Evolutionary conservation across 1,140 invertebrate genomes (phyloP).

Genomic region (Teleogryllus occipitalis): DNA sequence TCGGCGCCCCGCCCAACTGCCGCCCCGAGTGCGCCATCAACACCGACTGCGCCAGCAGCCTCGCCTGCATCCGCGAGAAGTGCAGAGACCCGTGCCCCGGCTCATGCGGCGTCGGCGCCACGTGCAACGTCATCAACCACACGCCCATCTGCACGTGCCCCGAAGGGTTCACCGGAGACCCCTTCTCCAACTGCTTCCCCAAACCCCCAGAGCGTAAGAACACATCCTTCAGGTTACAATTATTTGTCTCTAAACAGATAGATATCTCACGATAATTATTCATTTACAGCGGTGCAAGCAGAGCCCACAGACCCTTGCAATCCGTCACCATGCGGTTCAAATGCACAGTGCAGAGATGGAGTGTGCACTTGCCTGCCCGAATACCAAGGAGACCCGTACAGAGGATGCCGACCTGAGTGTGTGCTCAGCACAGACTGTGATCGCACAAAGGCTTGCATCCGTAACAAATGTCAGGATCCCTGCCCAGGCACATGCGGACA

Average conservation of each 20-base stretch:
- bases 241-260: not conserved
- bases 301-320: slow-evolving; percentile 43
- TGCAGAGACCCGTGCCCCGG: slow-evolving; percentile 66
- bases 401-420: slow-evolving; percentile 55
- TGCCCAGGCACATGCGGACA: slow-evolving; percentile 62
- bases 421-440: slow-evolving; percentile 54
- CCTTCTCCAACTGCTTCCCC: slow-evolving; percentile 49
- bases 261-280: not conserved
- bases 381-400: slow-evolving; percentile 54
- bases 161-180: slow-evolving; percentile 55
- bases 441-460: slow-evolving; percentile 56
- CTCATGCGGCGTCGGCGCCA: slow-evolving; percentile 52
- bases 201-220: slow-evolving; percentile 38
- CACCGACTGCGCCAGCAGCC: slow-evolving; percentile 49
- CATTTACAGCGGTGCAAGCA: slow-evolving; percentile 26
- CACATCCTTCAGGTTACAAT: slow-evolving; percentile 22
- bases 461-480: slow-evolving; percentile 65
- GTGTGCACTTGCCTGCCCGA: slow-evolving; percentile 50
- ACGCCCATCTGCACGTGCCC: slow-evolving; percentile 52
- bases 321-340: slow-evolving; percentile 53
- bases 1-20: slow-evolving; percentile 57
- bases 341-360: slow-evolving; percentile 55
- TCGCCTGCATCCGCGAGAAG: slow-evolving; percentile 52
- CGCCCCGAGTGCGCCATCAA: slow-evolving; percentile 57
- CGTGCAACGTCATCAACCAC: slow-evolving; percentile 52